These are phyloP conservation scores for Apteryx owenii DNA, from an alignment of 2,113 vertebrate species.

Conservation along the genomic window DNA sequence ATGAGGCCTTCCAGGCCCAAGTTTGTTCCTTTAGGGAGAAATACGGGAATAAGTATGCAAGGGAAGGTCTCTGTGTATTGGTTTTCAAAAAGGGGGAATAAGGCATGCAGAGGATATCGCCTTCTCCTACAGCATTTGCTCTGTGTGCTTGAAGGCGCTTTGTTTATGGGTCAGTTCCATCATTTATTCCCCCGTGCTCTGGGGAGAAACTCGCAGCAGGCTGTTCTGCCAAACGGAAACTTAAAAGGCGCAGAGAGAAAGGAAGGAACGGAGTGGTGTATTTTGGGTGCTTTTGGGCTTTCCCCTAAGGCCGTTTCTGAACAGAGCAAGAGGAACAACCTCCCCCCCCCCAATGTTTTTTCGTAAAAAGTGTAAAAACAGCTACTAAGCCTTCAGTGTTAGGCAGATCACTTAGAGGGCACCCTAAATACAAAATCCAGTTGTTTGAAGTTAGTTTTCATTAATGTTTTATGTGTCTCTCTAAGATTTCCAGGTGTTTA, in stretches of 20 bases:
- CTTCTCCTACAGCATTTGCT: neutral
- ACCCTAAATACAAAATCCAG: neutral
- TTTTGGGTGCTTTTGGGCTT: neutral
- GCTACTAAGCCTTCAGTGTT: neutral
- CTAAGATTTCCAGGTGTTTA: neutral
- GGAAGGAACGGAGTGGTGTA: neutral
- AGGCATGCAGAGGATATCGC: rapidly evolving
- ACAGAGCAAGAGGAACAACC: neutral
- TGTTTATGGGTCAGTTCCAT: neutral
- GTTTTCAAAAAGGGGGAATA: neutral
- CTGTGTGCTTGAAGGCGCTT: neutral
- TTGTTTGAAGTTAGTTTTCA: conserved; percentile 17
- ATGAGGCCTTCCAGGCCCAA: neutral
- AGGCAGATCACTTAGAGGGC: neutral
- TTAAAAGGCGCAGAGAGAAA: neutral
- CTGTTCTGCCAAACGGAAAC: neutral
- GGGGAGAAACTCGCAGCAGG: too few species aligned
- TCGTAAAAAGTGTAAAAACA: neutral
- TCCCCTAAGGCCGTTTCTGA: neutral
- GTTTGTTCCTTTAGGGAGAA: neutral
- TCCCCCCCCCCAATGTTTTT: rapidly evolving
- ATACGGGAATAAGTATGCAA: neutral
- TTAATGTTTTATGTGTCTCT: neutral
- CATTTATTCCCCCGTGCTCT: rapidly evolving
- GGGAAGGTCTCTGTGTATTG: neutral